These are phyloP conservation scores for Pseudococcus jackbeardsleyi DNA, from an alignment of 2,888 invertebrate genomes.

Conservation along the genomic window DNA sequence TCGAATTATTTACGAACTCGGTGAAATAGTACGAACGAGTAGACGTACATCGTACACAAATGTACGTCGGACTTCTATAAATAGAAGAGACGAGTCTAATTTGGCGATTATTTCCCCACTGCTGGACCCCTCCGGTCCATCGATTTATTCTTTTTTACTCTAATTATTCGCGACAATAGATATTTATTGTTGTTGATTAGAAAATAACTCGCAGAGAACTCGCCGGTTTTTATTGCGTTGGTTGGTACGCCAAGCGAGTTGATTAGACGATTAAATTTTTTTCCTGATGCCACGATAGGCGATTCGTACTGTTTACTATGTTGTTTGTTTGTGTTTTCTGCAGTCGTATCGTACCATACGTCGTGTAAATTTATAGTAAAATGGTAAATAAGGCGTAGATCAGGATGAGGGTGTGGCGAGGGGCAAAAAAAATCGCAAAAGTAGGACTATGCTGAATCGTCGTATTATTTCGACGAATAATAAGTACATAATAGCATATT, in stretches of 20 bases:
- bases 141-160: not conserved
- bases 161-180: conserved; percentile 31
- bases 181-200: conserved; percentile 38
- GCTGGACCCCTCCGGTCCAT: not conserved
- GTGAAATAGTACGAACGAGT: not conserved
- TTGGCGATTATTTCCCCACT: not conserved
- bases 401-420: not conserved
- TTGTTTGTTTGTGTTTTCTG: conserved; percentile 17
- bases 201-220: not conserved
- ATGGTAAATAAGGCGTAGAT: not conserved
- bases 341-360: not conserved
- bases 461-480: not conserved
- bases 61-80: not conserved
- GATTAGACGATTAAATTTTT: not conserved
- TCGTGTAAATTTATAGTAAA: not conserved
- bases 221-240: not conserved
- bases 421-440: not conserved
- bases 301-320: not conserved
- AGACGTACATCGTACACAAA: not conserved
- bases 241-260: not conserved
- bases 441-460: not conserved
- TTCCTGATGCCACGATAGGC: not conserved
- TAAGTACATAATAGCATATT: too few relatives aligned
- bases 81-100: conserved; percentile 6
- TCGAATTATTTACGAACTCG: conserved; percentile 43